Conservation (phyloP, 64 coral and sea anemone species). For the Stichodactyla helianthus region DNA sequence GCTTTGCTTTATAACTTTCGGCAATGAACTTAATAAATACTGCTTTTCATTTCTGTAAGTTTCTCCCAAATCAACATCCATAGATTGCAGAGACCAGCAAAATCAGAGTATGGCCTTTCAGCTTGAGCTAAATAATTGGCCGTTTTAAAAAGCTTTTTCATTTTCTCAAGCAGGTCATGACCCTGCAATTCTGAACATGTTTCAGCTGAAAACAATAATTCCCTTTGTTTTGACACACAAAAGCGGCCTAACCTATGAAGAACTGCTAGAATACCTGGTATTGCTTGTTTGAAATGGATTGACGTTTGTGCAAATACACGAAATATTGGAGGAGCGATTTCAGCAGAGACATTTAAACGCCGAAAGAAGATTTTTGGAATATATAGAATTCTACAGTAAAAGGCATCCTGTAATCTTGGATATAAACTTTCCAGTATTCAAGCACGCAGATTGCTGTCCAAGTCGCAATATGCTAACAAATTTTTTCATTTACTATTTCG, state of each 20-base stretch:
- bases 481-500: constrained; percentile 41
- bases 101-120: constrained; percentile 50
- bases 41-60: constrained; percentile 53
- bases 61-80: constrained; percentile 50
- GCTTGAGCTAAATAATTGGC: constrained; percentile 45
- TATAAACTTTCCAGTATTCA: constrained; percentile 17
- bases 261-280: constrained; percentile 30
- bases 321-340: constrained; percentile 24
- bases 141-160: constrained; percentile 40
- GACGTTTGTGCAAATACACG: constrained; percentile 33
- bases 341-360: constrained; percentile 29
- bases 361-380: constrained; percentile 32
- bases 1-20: constrained; percentile 39
- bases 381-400: not conserved
- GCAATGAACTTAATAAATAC: constrained; percentile 30
- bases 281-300: constrained; percentile 37
- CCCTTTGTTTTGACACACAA: constrained; percentile 33
- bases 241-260: constrained; percentile 24
- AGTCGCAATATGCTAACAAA: constrained; percentile 20
- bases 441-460: not conserved
- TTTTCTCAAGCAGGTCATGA: constrained; percentile 8
- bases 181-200: constrained; percentile 20
- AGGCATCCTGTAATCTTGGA: constrained; percentile 29
- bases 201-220: constrained; percentile 10
- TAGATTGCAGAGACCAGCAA: constrained; percentile 34